A percentile compares a stretch with the other conserved stretches of the same genome.
Conservation (phyloP, 2,113 vertebrate species). For the Seriola quinqueradiata region DNA sequence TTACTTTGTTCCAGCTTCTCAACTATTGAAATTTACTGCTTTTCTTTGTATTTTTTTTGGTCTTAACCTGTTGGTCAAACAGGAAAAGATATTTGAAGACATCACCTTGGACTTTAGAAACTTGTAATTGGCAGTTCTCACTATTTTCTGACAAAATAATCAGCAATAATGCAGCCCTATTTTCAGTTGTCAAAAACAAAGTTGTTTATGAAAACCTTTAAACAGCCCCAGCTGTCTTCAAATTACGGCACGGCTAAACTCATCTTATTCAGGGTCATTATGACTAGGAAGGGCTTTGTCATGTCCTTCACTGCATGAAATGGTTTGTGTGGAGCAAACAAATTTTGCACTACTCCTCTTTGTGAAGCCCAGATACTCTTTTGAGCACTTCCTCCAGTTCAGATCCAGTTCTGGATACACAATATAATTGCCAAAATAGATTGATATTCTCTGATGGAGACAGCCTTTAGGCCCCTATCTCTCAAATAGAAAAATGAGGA, state of each 20-base stretch:
- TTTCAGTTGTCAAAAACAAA: neutral
- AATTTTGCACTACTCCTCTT: neutral
- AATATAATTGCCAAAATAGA: conserved; percentile 35
- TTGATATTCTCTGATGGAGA: conserved; percentile 38
- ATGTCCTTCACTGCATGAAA: neutral
- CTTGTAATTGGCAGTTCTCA: neutral
- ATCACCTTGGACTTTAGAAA: neutral
- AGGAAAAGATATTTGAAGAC: neutral
- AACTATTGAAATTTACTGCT: neutral
- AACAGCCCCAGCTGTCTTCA: too few species aligned
- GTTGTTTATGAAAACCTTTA: too few species aligned
- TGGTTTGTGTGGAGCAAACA: neutral
- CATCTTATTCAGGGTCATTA: neutral
- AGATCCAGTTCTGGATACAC: conserved; percentile 1
- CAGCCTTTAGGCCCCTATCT: conserved; percentile 24
- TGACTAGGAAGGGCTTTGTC: neutral
- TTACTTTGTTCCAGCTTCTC: too few species aligned
- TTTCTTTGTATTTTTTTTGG: neutral
- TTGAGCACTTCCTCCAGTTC: neutral
- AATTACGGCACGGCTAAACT: neutral
- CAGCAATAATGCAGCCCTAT: neutral
- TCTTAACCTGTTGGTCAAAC: neutral
- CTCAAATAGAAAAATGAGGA: conserved; percentile 12
- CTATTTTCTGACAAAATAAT: neutral
- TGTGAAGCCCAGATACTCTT: neutral